Evolutionary conservation across 2,888 invertebrate genomes (phyloP).

Genomic region (Amblyjoppa proteus): DNA sequence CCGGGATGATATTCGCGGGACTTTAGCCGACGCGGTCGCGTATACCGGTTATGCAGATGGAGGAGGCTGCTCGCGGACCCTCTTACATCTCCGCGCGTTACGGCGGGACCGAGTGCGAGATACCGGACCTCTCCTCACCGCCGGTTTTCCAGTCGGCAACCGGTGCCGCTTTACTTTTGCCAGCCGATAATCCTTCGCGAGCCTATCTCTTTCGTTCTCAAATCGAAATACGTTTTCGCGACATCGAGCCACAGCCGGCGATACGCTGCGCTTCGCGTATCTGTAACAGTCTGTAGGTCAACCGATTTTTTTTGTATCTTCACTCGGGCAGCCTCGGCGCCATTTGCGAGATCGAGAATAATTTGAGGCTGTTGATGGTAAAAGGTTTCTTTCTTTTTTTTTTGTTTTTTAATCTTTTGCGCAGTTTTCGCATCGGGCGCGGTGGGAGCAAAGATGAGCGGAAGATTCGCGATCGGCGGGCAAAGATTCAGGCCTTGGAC

Average conservation of each 20-base stretch:
- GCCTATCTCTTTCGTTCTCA: constrained; percentile 13
- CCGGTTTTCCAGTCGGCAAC: constrained; percentile 65
- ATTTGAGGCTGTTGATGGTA: not conserved
- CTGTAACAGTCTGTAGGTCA: not conserved
- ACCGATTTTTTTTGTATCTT: no score
- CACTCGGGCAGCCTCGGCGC: no score
- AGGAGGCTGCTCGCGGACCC: constrained; percentile 64
- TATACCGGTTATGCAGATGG: constrained; percentile 82
- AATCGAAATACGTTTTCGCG: not conserved
- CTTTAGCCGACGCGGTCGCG: constrained; percentile 67
- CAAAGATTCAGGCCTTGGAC: no score
- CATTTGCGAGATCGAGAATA: not conserved
- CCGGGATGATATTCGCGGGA: constrained; percentile 73
- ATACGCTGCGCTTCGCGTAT: not conserved
- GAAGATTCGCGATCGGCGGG: no score
- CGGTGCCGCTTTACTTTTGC: constrained; percentile 70
- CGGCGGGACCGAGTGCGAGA: constrained; percentile 52
- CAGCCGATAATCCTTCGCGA: constrained; percentile 58
- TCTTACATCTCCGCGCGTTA: constrained; percentile 47
- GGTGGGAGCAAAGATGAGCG: no score
- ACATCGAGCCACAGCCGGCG: not conserved
- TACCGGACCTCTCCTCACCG: constrained; percentile 64
- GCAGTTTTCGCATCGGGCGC: no score
- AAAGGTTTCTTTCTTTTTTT: no score
- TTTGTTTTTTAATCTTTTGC: no score